Evolutionary conservation across 2,113 vertebrate genomes (phyloP).

Genomic region (Hippocampus barbouri): DNA sequence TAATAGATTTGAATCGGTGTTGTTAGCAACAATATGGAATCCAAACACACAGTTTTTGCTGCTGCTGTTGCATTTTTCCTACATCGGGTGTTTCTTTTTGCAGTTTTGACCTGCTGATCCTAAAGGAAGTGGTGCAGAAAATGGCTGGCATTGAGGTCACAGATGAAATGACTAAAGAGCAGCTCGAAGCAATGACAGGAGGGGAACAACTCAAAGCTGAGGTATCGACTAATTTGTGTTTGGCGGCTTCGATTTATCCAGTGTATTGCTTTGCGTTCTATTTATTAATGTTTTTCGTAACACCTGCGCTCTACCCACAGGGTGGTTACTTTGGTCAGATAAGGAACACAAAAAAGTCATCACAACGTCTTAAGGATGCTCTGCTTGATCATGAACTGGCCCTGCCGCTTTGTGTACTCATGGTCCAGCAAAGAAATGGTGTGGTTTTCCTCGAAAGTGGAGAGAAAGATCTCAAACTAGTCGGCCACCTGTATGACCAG

Average conservation of each 20-base stretch:
- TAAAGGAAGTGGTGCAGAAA: constrained; percentile 99
- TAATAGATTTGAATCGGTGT: not conserved
- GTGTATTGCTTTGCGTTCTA: not conserved
- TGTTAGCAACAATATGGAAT: not conserved
- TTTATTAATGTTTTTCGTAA: not conserved
- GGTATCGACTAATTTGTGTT: constrained; percentile 60
- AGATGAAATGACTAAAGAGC: constrained; percentile 96
- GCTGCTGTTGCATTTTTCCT: not conserved
- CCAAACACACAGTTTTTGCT: not conserved
- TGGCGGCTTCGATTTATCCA: not conserved
- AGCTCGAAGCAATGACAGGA: constrained; percentile 97
- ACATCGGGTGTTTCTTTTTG: constrained; percentile 18
- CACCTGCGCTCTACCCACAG: constrained; percentile 56
- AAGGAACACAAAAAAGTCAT: constrained; percentile 98
- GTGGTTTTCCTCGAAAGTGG: constrained; percentile 97
- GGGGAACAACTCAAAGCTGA: constrained; percentile 98
- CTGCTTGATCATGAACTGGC: constrained; percentile 93
- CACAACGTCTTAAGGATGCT: constrained; percentile 92
- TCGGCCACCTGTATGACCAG: constrained; percentile 98
- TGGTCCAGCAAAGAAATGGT: constrained; percentile 86
- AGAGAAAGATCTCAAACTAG: constrained; percentile 95
- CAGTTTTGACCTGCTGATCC: constrained; percentile 96
- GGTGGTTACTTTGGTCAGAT: constrained; percentile 98
- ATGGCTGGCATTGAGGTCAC: constrained; percentile 99
- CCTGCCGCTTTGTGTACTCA: constrained; percentile 90